Base-by-base conservation (phyloP, 2,113 vertebrate species). In the Dromaius novaehollandiae region DNA sequence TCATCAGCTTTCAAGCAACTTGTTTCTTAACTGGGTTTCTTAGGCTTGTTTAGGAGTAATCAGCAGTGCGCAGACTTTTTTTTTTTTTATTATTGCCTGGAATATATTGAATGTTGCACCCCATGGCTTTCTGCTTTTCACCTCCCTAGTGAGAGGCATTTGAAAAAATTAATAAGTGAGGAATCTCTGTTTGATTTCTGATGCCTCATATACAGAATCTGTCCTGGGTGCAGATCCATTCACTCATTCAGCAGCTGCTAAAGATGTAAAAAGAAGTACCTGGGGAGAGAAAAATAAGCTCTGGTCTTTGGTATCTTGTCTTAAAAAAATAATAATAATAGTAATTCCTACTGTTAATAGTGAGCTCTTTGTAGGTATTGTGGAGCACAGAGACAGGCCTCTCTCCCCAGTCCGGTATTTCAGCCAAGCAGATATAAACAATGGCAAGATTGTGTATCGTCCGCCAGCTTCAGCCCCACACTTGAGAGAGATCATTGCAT, bases 381-480 rank as follows among this genome's bases (percentile, higher is more conserved):
- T 99, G 38, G 99, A 99, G 89, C 99, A 99, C 68, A 97, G 91
- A 28, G 98, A 99, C 95, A 95, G 88, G 32, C 98, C 99, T 7
- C 97, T 98, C 79, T 81, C 90, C 24, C 96, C 98, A 0, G 98
- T 97, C 68, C 96, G 17, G 21, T 96, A 94, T 87, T 99, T 99
- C 98, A 99, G 97, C 11, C 99, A 99, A 97, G 98, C 98, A 3
- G 99, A 99, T 60, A 95, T 99, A 48, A 98, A 99, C 97, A 89
- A 93, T 0, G 99, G 99, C 14, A 99, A 98, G 94, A 98, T 99
- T 28, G 46, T 98, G 44, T 99, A 99, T 95, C 98, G 99, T 1
- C 99, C 99, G 0, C 99, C 99, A 0, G 46, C 82, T 1, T 98
- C 99, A 4, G 98, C 99, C 0, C 97, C 99, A 2, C 99, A 99